Percentiles rank a stretch among this genome's conserved stretches.
These are phyloP conservation scores for Scolanthus callimorphus DNA, from an alignment of 92 coral and sea anemone species.

Conservation along the genomic window DNA sequence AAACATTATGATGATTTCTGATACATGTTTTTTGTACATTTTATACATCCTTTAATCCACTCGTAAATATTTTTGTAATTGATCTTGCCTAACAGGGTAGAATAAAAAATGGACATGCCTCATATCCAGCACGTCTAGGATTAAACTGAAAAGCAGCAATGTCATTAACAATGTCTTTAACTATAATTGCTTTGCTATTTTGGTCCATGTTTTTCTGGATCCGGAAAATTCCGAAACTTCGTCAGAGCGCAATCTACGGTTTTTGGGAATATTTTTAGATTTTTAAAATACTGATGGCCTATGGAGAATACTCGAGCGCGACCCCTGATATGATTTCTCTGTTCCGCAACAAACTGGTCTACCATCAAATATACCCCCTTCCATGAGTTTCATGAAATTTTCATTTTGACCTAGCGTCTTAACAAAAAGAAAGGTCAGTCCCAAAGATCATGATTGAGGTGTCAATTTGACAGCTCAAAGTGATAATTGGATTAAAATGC, in stretches of 20 bases:
- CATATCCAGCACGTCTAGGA: no score
- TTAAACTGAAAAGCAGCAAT: no score
- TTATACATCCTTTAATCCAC: no score
- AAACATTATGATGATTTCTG: no score
- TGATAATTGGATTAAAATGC: no score
- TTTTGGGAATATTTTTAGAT: neutral
- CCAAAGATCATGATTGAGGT: no score
- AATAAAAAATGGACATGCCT: no score
- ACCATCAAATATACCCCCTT: slow-evolving; percentile 22
- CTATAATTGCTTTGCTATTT: neutral
- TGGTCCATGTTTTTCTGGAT: slow-evolving; percentile 11
- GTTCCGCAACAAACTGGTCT: slow-evolving; percentile 29
- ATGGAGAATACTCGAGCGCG: slow-evolving; percentile 13
- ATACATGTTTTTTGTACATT: no score
- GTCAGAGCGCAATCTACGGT: neutral
- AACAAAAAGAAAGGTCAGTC: neutral
- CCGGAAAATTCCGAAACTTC: slow-evolving; percentile 9
- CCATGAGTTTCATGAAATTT: slow-evolving; percentile 11
- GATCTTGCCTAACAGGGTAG: no score
- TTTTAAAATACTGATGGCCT: slow-evolving; percentile 3
- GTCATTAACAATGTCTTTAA: no score
- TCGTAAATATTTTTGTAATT: no score
- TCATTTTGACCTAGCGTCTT: slow-evolving; percentile 34
- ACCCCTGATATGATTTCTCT: slow-evolving; percentile 5
- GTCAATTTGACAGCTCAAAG: no score